Conservation (phyloP, 2,888 invertebrate genomes). For the Lasioglossum lativentre region DNA sequence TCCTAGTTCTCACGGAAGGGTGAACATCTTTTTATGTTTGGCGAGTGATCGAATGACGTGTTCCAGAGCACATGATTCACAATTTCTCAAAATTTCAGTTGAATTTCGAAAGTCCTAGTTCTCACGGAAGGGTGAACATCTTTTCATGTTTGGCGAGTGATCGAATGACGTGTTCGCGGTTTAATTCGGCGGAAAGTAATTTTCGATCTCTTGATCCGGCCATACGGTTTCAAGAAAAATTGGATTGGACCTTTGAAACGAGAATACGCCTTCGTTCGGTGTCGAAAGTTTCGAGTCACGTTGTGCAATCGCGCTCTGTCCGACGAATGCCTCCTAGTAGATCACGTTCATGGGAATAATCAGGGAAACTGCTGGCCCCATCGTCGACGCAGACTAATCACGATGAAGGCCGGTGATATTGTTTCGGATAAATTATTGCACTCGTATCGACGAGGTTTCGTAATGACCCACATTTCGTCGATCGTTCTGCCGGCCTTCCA, state of each 20-base stretch:
- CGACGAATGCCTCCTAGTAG: conserved; percentile 63
- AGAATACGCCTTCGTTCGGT: neutral
- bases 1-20: neutral
- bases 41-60: neutral
- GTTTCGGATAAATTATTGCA: conserved; percentile 70
- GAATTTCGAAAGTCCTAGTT: neutral
- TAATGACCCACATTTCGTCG: conserved; percentile 63
- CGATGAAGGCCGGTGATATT: conserved; percentile 55
- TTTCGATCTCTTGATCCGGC: neutral
- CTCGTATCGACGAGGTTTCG: conserved; percentile 60
- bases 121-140: neutral
- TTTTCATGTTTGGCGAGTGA: neutral
- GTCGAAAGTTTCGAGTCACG: neutral
- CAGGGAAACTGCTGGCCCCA: conserved; percentile 49
- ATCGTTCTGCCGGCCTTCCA: conserved; percentile 33
- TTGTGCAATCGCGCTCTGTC: conserved; percentile 35
- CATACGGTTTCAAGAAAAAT: neutral
- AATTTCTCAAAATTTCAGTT: neutral
- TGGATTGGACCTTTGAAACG: neutral
- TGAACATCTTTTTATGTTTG: neutral
- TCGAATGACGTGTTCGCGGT: neutral
- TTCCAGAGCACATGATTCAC: neutral
- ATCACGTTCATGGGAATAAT: conserved; percentile 64
- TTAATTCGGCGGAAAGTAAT: neutral
- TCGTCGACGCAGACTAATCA: conserved; percentile 64